Conservation (phyloP, 2,888 invertebrate genomes). For the Cerceris ruficornis region DNA sequence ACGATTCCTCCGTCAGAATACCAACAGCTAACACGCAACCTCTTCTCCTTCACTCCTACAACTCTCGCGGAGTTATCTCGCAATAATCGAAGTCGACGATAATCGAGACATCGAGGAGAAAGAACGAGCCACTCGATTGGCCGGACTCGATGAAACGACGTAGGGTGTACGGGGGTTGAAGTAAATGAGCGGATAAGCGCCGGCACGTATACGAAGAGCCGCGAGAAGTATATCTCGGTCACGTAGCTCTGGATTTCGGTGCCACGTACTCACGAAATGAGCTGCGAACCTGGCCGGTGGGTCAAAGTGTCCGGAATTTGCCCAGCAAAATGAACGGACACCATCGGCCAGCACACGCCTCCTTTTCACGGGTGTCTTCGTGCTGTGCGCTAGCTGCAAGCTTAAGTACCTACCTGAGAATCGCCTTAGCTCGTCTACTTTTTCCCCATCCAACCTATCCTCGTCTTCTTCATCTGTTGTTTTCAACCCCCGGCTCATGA, state of each 20-base stretch:
- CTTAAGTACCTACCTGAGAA: constrained; percentile 24
- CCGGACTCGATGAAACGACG: not conserved
- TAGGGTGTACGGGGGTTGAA: constrained; percentile 5
- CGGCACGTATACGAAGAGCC: constrained; percentile 11
- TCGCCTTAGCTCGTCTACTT: constrained; percentile 12
- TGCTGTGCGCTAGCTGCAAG: not conserved
- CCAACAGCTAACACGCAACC: no score
- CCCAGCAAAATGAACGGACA: constrained; percentile 53
- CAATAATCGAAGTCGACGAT: no score
- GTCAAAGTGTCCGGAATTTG: constrained; percentile 61
- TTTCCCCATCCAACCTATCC: not conserved
- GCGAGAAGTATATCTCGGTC: constrained; percentile 51
- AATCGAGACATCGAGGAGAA: no score
- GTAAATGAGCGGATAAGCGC: constrained; percentile 51
- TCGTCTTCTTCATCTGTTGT: not conserved
- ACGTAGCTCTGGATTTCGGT: constrained; percentile 65
- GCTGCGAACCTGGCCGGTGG: constrained; percentile 65
- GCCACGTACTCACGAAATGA: constrained; percentile 68
- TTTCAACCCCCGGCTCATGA: constrained; percentile 6
- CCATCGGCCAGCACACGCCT: constrained; percentile 10
- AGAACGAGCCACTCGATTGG: not conserved
- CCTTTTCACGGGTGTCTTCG: not conserved
- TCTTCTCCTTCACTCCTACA: no score
- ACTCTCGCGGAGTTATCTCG: no score
- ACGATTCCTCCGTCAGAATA: no score